Conservation (phyloP, 1,140 invertebrate genomes). For the Brachionus rotundiformis region DNA sequence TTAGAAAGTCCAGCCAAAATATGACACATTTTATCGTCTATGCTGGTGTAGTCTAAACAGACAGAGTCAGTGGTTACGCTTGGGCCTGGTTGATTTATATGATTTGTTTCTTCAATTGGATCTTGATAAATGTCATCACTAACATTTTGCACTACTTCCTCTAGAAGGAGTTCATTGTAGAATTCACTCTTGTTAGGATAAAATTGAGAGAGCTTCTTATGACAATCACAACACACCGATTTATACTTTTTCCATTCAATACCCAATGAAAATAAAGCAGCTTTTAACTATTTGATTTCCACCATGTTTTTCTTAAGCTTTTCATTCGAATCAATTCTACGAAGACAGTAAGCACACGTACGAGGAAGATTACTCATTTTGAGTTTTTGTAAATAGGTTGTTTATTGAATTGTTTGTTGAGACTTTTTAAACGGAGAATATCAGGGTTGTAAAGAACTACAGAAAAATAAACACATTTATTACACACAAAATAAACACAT, state of each 20-base stretch:
- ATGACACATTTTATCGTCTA: conserved; percentile 5
- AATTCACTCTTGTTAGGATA: too few species aligned
- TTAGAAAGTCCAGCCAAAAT: not conserved
- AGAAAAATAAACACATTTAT: not conserved
- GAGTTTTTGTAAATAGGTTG: not conserved
- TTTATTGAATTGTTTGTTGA: not conserved
- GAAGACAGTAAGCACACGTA: not conserved
- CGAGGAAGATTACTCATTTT: conserved; percentile 15
- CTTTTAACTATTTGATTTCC: not conserved
- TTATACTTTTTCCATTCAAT: conserved; percentile 10
- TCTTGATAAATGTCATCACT: not conserved
- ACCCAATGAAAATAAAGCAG: not conserved
- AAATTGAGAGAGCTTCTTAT: not conserved
- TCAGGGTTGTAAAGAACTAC: not conserved
- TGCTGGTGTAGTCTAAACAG: not conserved
- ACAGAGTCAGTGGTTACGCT: not conserved
- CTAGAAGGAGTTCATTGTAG: too few species aligned
- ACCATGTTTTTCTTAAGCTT: not conserved
- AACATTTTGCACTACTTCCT: too few species aligned
- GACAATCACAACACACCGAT: not conserved
- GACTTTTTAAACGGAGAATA: not conserved
- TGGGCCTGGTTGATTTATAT: not conserved
- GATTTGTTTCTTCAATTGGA: not conserved
- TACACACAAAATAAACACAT: not conserved
- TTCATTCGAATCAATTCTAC: not conserved